A percentile compares a stretch with the other conserved stretches of the same genome.
Evolutionary conservation across 2,888 invertebrate species (phyloP).

Genomic region (Asteroscopus sphinx): DNA sequence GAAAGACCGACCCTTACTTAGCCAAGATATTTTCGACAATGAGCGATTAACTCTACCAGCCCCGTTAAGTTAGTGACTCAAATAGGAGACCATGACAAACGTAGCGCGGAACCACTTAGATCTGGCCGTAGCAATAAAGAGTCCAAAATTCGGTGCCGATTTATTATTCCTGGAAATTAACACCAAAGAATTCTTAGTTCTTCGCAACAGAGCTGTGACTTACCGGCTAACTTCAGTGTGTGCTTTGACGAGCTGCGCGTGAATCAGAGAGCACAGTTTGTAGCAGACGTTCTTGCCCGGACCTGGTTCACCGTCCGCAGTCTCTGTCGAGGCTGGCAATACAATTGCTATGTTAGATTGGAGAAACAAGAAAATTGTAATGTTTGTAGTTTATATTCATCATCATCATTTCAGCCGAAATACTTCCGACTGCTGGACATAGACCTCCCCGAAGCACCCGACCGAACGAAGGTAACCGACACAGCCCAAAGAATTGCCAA

Average conservation of each 20-base stretch:
- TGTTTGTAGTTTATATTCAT: too few species aligned
- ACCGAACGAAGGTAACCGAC: too few species aligned
- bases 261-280: slow-evolving; percentile 94
- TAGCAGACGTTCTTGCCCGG: slow-evolving; percentile 91
- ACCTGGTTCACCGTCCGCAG: slow-evolving; percentile 65
- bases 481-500: too few species aligned
- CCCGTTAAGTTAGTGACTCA: too few species aligned
- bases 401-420: too few species aligned
- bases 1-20: too few species aligned
- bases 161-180: slow-evolving; percentile 16
- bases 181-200: background rate
- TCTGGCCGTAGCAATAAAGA: background rate
- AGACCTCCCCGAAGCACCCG: too few species aligned
- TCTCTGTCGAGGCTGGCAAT: slow-evolving; percentile 62
- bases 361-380: background rate
- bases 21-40: too few species aligned
- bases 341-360: background rate
- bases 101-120: background rate
- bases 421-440: too few species aligned
- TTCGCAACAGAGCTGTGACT: slow-evolving; percentile 40
- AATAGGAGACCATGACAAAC: too few species aligned
- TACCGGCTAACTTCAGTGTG: slow-evolving; percentile 94
- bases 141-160: background rate
- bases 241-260: slow-evolving; percentile 94
- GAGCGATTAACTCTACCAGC: too few species aligned